Percentiles rank a stretch among this genome's conserved stretches.
These are phyloP conservation scores for Corythornis cristatus DNA, from an alignment of 2,113 vertebrate species.

Conservation along the genomic window DNA sequence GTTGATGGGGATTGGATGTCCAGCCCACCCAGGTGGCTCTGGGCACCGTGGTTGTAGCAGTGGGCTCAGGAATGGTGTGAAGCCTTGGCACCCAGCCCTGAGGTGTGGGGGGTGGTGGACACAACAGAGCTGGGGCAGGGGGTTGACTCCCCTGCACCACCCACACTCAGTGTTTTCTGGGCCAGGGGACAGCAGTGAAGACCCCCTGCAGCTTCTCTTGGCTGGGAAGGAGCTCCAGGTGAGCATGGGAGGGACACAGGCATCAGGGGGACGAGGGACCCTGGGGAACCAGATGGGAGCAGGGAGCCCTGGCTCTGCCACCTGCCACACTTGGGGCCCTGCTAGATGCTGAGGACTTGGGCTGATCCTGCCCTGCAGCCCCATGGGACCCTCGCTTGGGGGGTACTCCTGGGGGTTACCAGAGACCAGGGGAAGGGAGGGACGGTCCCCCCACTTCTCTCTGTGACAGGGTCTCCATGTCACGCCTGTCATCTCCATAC, in stretches of 20 bases:
- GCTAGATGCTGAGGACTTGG: neutral
- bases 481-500: neutral
- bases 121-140: neutral
- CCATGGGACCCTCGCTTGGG: neutral
- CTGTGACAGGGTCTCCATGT: neutral
- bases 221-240: slow-evolving; percentile 2
- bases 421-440: neutral
- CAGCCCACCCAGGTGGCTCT: neutral
- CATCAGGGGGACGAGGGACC: fast-evolving
- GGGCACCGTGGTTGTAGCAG: fast-evolving
- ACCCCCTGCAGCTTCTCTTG: neutral
- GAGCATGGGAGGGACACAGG: neutral
- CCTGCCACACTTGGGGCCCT: fast-evolving
- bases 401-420: neutral
- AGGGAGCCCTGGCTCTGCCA: neutral
- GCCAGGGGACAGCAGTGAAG: neutral
- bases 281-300: neutral
- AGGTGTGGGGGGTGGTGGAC: neutral
- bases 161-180: neutral
- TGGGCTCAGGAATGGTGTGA: neutral
- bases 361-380: neutral
- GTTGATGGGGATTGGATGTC: neutral
- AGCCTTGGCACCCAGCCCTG: neutral
- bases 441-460: neutral
- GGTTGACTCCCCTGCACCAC: neutral